Base-by-base conservation (phyloP, 92 coral and sea anemone genomes). In the Metridium senile region DNA sequence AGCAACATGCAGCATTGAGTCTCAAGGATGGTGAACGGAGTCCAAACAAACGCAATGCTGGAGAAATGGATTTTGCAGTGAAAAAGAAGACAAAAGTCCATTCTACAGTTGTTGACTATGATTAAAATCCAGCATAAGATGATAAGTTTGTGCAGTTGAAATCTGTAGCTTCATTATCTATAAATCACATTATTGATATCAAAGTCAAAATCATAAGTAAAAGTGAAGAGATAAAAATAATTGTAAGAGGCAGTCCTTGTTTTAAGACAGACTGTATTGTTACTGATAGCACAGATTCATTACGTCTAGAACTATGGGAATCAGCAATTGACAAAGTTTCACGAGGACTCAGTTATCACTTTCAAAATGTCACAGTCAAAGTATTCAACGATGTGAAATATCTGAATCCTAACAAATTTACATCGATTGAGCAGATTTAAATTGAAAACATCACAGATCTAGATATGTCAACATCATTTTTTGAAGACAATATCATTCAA, bases 231-330 rank as follows among this genome's bases (percentile, higher is more conserved):
- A 75, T 59, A 45, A 75, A 75, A 29, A 9, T 61, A 16, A 62
- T 62, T 26, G 80, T 75, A 18, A 43, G 72, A 32, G 81, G 72
- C 23, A 56, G 17, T 16, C 18, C 81, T 26, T 75, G 81, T 34
- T 75, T 75, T 35, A 75, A 75, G 47, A 31, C 63, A 11, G 81
- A 75, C 63, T 45, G 34, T 29, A 61, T 63, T n/a, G 39, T 63
- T 21, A 32, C 59, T 29, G 81, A 75, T 31, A 26, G 11, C 17
- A 75, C 81, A 1, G 81, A 68, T 23, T 20, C 58, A 33, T 62
- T 75, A 30, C n/a, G 81, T 62, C 26, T 75, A 20, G 72, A 64
- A 75, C 81, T 75, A 22, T 75, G 72, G 81, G 81, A 75, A 63
- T 26, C 30, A 31, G 70, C 72, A 0, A 45, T 64, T 18, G 62